A percentile compares a stretch with the other conserved stretches of the same genome.
Conservation (phyloP, 2,888 invertebrate species). For the Altica lythri region DNA sequence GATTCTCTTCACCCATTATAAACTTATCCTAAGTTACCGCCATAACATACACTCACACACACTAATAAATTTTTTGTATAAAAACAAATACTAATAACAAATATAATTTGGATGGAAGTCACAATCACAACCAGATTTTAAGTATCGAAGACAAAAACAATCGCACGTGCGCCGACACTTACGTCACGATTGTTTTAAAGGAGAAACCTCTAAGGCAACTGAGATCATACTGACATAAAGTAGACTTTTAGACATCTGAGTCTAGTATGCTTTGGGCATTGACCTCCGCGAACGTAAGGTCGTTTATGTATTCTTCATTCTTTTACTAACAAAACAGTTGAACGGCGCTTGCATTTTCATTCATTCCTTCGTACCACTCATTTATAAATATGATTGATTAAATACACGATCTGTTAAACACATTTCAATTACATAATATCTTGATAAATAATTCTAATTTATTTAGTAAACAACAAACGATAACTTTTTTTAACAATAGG, state of each 20-base stretch:
- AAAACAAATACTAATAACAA: slow-evolving; percentile 22
- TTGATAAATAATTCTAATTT: slow-evolving; percentile 7
- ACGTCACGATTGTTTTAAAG: slow-evolving; percentile 23
- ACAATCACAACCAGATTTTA: slow-evolving; percentile 42
- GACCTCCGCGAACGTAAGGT: slow-evolving; percentile 47
- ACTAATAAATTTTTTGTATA: slow-evolving; percentile 12
- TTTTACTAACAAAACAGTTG: slow-evolving; percentile 32
- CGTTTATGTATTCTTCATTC: slow-evolving; percentile 32
- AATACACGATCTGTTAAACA: slow-evolving; percentile 1
- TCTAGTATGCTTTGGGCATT: slow-evolving; percentile 50
- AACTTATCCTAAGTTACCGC: slow-evolving; percentile 38
- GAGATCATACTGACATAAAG: slow-evolving; percentile 44
- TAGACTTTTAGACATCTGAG: slow-evolving; percentile 37
- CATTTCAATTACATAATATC: neutral
- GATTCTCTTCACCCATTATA: slow-evolving; percentile 46
- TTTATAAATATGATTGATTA: slow-evolving; percentile 6
- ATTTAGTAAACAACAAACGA: slow-evolving; percentile 7
- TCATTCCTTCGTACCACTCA: slow-evolving; percentile 17
- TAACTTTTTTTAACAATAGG: slow-evolving; percentile 11
- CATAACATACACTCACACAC: slow-evolving; percentile 31
- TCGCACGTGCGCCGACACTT: slow-evolving; percentile 20
- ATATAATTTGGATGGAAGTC: slow-evolving; percentile 38
- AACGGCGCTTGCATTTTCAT: slow-evolving; percentile 24
- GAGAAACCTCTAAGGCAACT: slow-evolving; percentile 19
- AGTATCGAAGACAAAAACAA: slow-evolving; percentile 29